Base-by-base conservation (phyloP, 2,888 invertebrate genomes). In the Ectobius pallidus region DNA sequence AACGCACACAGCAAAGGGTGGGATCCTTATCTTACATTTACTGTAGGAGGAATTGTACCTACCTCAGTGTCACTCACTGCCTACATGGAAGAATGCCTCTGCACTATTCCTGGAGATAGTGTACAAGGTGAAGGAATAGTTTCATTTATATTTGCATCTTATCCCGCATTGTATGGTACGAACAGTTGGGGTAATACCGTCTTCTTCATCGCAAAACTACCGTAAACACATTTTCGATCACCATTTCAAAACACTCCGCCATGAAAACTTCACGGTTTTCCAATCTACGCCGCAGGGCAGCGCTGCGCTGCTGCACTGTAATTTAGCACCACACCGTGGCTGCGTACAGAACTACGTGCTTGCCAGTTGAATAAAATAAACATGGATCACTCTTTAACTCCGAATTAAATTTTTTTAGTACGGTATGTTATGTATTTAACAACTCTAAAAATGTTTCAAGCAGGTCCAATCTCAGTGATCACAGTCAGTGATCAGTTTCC, bases 231-330 rank as follows among this genome's bases (percentile, higher is more conserved):
- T 18, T 49, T 9, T 18, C 49, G 49, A 20, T 44, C 2, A 49
- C 2, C 22, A 18, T 49, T 49, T n/a, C 2, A 22, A 49, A n/a
- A 49, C 18, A 18, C 2, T 9, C 49, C 6, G 49, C 49, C 49
- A 18, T 49, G 7, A 49, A 18, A 3, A 55, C 25, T 55, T 55
- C 55, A 7, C 25, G 22, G 55, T 25, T 55, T 55, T 25, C 2
- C 49, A 14, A 16, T n/a, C n/a, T n/a, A 9, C 11, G 55, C 25
- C 55, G 27, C 25, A 55, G 55, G 25, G 27, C 22, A 55, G 25
- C 55, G 55, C 22, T 25, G 25, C 55, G 55, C 55, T 55, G 55
- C 25, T 55, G 11, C 22, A 20, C 55, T 55, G 55, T 9, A 55
- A 25, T 55, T 7, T 55, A 55, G 55, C 55, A 55, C 55, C 55